Evolutionary conservation across 2,888 invertebrate species (phyloP).

Genomic region (Pyrrhia umbra): DNA sequence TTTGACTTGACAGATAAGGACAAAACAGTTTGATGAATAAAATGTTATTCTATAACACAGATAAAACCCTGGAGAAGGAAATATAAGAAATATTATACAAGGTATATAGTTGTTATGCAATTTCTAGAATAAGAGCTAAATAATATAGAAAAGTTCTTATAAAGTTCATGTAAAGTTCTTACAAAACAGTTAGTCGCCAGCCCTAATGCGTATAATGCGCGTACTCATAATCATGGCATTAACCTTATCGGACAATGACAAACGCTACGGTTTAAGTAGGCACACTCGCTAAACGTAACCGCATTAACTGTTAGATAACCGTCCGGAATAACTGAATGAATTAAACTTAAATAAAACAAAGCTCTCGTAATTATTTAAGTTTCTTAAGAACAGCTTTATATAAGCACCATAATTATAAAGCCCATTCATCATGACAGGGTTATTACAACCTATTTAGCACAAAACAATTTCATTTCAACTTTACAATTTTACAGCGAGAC

Average conservation of each 20-base stretch:
- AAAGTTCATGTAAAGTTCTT: too few relatives aligned
- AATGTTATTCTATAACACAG: too few relatives aligned
- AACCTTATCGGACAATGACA: slow-evolving; percentile 64
- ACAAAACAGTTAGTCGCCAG: slow-evolving; percentile 15
- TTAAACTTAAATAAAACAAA: not conserved
- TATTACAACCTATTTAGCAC: too few relatives aligned
- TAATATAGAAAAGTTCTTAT: too few relatives aligned
- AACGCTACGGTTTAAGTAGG: slow-evolving; percentile 38
- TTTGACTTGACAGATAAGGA: too few relatives aligned
- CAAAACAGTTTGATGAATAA: too few relatives aligned
- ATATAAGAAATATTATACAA: too few relatives aligned
- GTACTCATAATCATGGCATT: slow-evolving; percentile 59
- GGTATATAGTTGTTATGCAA: too few relatives aligned
- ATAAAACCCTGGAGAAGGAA: too few relatives aligned
- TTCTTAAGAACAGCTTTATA: not conserved
- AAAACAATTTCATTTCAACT: too few relatives aligned
- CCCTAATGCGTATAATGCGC: slow-evolving; percentile 46
- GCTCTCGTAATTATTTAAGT: not conserved
- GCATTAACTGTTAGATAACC: slow-evolving; percentile 45
- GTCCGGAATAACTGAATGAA: not conserved
- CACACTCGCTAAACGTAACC: slow-evolving; percentile 37
- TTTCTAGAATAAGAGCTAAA: too few relatives aligned
- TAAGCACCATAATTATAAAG: not conserved
- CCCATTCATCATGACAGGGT: not conserved
- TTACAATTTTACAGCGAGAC: too few relatives aligned